Evolutionary conservation across 2,797 vertebrate genomes (phyloP), one percentile per base, ranked within the genome.

Genomic region (Novumbra hubbsi): DNA sequence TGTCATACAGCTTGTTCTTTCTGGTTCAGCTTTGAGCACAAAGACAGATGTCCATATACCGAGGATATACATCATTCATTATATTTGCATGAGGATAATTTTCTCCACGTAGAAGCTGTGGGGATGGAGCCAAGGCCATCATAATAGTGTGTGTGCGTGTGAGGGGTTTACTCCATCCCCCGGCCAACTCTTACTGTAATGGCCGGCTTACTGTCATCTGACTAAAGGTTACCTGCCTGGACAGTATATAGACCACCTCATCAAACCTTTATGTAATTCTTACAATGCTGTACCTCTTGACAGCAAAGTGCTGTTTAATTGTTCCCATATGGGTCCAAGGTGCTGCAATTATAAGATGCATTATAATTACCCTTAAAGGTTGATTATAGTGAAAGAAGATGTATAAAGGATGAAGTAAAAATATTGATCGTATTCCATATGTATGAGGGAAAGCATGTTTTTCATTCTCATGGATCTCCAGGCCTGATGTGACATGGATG

Each of bases 41-140:
- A 84, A 90, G 90, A 91, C 90, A 90, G 82, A 90, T 91, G 92
- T 92, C 90, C 86, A 91, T 90, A 90, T 80, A 90, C 83, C 84
- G 85, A 68, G 84, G 80, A 84, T 89, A 78, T 86, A 81, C 86
- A 89, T 92, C 90, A 90, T 79, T 94, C 90, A 82, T 74, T 79
- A 68, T 73, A 74, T 79, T 75, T 76, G 67, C 63, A 90, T 80
- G 68, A 73, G 65, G 68, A 73, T 82, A 5, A 16, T 32, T 41
- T 21, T 55, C 3, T 32, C 52, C 27, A 65, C n/a, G 30, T 19
- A 27, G 24, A 7, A 1, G 41, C 11, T n/a, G 62, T 38, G 41
- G 17, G 70, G 9, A 49, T 28, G 30, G 73, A 60, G 65, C 57
- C 73, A 24, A 64, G 71, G 24, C 52, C 60, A 17, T 75, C 67